These are phyloP conservation scores for Pimpla rufipes DNA, from an alignment of 2,888 invertebrate genomes.

Conservation along the genomic window DNA sequence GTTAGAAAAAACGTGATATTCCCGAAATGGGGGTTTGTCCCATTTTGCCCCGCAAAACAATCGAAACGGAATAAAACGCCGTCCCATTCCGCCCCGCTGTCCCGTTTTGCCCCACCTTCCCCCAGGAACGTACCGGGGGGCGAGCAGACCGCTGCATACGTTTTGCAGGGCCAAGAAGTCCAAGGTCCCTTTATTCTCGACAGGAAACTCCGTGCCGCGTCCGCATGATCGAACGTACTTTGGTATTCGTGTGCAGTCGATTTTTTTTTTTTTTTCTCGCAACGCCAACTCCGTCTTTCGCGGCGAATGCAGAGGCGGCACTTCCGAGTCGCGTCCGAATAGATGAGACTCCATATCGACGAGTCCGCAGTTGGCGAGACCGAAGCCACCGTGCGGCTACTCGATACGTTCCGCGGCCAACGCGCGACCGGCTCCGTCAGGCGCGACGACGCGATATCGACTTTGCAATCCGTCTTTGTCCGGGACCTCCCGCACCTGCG, in stretches of 20 bases:
- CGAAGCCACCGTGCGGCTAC: too few species aligned
- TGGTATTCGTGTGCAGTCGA: conserved; percentile 41
- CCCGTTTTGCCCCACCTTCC: too few species aligned
- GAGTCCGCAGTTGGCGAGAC: conserved; percentile 37
- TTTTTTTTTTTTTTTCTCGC: conserved; percentile 20
- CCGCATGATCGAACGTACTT: conserved; percentile 50
- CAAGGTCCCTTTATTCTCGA: conserved; percentile 44
- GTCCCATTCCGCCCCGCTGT: too few species aligned
- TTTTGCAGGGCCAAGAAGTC: conserved; percentile 35
- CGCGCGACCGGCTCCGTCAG: conserved; percentile 21
- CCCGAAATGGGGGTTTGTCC: too few species aligned
- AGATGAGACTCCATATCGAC: conserved; percentile 42
- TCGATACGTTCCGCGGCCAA: conserved; percentile 3
- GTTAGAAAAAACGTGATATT: too few species aligned
- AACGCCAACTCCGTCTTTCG: conserved; percentile 22
- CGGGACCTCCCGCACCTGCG: not conserved
- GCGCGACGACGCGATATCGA: conserved; percentile 44
- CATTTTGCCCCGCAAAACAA: too few species aligned
- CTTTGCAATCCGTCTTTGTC: conserved; percentile 12
- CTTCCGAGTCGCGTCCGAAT: conserved; percentile 31
- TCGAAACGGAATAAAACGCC: too few species aligned
- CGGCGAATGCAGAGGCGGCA: not conserved
- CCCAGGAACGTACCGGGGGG: too few species aligned
- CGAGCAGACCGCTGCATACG: conserved; percentile 21
- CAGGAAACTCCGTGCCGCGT: conserved; percentile 22